These are phyloP conservation scores for Oreochromis aureus DNA, from an alignment of 2,113 vertebrate genomes.

Conservation along the genomic window DNA sequence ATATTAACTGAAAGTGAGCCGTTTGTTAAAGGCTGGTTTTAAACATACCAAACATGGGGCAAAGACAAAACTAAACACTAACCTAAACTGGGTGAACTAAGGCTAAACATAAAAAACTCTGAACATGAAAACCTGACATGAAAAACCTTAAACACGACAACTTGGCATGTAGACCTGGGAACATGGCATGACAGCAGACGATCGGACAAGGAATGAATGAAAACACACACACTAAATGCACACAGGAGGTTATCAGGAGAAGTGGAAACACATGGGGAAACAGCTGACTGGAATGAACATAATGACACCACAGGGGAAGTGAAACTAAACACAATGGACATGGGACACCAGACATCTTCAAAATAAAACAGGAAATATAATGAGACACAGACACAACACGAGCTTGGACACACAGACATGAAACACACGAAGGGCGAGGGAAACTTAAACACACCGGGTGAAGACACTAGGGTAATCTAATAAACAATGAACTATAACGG, in stretches of 20 bases:
- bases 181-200: neutral
- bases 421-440: neutral
- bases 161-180: neutral
- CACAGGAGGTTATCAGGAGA: neutral
- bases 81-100: neutral
- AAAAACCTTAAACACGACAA: neutral
- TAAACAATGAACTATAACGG: neutral
- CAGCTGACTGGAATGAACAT: neutral
- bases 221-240: neutral
- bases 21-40: neutral
- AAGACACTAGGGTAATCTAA: neutral
- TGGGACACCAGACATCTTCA: neutral
- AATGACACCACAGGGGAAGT: neutral
- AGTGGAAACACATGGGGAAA: neutral
- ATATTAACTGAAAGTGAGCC: neutral
- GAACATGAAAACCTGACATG: neutral
- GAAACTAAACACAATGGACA: neutral
- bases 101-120: neutral
- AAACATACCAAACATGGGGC: neutral
- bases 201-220: neutral
- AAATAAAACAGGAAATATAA: neutral
- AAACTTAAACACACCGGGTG: too few relatives aligned
- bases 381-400: neutral
- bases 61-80: neutral
- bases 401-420: neutral